Base-by-base conservation (phyloP, 2,888 invertebrate species). In the Standfussiana lucernea region DNA sequence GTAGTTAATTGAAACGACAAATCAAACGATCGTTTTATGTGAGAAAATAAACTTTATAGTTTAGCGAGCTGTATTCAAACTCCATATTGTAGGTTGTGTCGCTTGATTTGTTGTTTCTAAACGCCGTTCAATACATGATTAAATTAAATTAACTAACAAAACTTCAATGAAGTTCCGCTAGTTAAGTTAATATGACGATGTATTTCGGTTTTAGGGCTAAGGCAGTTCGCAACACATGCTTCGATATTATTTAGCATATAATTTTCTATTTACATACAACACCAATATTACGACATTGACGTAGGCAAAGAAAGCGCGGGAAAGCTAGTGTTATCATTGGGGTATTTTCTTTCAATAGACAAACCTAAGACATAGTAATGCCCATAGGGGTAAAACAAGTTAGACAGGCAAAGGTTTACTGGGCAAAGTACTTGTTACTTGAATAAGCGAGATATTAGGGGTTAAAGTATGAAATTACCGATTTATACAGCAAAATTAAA, bases 141-240 rank as follows among this genome's bases (percentile, higher is more conserved):
- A 64, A 64, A 40, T 64, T n/a, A 64, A 40, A 18, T 64, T 40
- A 35, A n/a, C 40, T 40, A 7, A n/a, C n/a, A n/a, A n/a, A 40
- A 8, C 3, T 15, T 40, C 24, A 40, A 40, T n/a, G 3, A n/a
- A 40, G 15, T 40, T n/a, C n/a, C 64, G 40, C 40, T 2, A 40
- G 15, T 40, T 18, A 64, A 40, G 40, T 40, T 40, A 1, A 40
- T 64, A 40, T 64, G 40, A 64, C 10, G n/a, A 8, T 4, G 8
- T 42, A 18, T 72, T 18, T 35, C 21, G 15, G 65, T 76, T 73
- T 45, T 28, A 79, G 68, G 80, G 65, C 85, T 71, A 56, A 84
- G 85, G 88, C 83, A 84, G 75, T 79, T 86, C 72, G 83, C 85
- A 87, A 87, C 83, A 86, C 87, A 88, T 87, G 86, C 86, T 80